phyloP scores from a whole-genome alignment of 2,797 vertebrate genomes.

The Girardinus metallicus region DNA sequence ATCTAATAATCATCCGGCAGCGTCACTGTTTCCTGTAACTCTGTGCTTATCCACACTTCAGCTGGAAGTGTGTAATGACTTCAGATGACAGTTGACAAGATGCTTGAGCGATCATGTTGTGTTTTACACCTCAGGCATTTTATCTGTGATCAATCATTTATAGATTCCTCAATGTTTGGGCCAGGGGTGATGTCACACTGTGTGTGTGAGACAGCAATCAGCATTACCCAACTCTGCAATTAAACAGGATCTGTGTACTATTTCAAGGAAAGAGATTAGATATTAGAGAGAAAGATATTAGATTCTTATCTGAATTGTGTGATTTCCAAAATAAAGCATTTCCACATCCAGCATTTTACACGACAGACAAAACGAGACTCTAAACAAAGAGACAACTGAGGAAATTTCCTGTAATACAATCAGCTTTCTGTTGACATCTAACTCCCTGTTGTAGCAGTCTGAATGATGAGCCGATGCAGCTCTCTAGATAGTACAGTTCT shows the following conservation, averaged over 20 bases:
- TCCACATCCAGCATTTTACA: background rate
- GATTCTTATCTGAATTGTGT: background rate
- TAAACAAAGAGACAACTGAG: background rate
- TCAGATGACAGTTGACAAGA: background rate
- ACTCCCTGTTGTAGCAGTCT: background rate
- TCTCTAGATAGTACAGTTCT: background rate
- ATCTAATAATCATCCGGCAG: background rate
- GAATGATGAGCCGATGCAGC: background rate
- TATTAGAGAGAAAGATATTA: background rate
- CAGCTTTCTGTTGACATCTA: background rate
- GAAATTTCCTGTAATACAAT: background rate
- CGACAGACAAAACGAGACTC: background rate
- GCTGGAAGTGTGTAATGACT: background rate
- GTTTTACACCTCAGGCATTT: background rate
- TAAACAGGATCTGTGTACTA: background rate
- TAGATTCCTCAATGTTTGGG: background rate
- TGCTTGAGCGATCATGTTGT: background rate
- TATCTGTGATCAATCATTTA: background rate
- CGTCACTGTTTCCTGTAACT: background rate
- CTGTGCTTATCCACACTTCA: background rate
- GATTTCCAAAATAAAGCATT: background rate
- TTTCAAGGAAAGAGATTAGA: background rate
- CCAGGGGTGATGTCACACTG: background rate
- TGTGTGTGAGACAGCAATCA: background rate
- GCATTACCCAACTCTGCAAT: background rate